A percentile compares a stretch with the other conserved stretches of the same genome.
phyloP scores from a whole-genome alignment of 2,113 vertebrate genomes.

The Lepus europaeus region DNA sequence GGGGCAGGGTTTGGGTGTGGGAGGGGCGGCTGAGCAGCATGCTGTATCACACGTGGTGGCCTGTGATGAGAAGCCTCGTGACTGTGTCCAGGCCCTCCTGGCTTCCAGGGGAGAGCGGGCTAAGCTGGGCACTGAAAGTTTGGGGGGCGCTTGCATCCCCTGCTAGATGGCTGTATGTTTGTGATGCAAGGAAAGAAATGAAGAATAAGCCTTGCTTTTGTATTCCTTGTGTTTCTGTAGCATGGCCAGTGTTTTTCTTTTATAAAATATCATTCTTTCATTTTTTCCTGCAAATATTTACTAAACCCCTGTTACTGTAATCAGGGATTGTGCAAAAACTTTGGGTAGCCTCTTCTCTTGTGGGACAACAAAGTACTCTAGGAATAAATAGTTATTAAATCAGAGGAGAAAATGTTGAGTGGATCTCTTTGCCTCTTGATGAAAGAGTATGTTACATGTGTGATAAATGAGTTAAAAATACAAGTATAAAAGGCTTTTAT shows the following conservation, averaged over 20 bases:
- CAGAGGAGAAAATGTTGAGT: neutral
- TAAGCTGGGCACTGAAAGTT: neutral
- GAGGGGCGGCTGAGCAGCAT: neutral
- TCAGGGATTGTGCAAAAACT: neutral
- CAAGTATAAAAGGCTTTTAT: neutral
- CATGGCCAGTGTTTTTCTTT: neutral
- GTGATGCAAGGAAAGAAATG: neutral
- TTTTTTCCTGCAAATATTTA: neutral
- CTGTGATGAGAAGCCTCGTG: neutral
- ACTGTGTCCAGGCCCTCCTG: neutral
- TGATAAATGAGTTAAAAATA: constrained; percentile 26
- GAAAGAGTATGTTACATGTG: neutral
- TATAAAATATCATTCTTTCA: neutral
- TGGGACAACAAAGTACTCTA: neutral
- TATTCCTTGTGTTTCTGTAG: neutral
- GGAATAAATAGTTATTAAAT: neutral
- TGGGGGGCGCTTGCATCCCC: neutral
- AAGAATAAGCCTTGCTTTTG: neutral
- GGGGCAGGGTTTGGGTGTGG: neutral
- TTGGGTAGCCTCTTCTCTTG: neutral
- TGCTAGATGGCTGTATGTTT: neutral
- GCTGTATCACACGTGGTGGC: neutral
- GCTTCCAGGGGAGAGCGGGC: neutral
- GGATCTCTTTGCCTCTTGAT: neutral
- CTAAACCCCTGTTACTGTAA: neutral